Conservation (phyloP, 2,888 invertebrate genomes). For the Mallateleia sp. region DNA sequence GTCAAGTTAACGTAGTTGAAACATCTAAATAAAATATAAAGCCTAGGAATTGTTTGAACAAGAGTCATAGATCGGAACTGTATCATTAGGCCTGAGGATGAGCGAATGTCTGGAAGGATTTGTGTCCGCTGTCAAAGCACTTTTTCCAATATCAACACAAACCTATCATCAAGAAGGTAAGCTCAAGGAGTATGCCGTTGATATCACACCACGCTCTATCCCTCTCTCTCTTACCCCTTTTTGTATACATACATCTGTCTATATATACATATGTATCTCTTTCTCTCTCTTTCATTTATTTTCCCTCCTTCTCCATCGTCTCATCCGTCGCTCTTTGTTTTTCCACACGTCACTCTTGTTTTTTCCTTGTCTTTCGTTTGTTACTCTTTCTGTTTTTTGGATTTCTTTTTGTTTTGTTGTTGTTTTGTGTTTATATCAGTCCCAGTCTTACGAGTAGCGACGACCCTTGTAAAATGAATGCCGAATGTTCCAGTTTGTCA, state of each 20-base stretch:
- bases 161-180: constrained; percentile 89
- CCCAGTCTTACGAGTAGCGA: constrained; percentile 56
- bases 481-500: constrained; percentile 68
- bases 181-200: constrained; percentile 86
- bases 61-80: constrained; percentile 88
- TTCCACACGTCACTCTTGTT: no score
- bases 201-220: constrained; percentile 83
- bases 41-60: constrained; percentile 85
- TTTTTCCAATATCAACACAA: constrained; percentile 89
- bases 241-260: neutral
- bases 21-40: constrained; percentile 67
- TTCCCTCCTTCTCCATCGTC: neutral
- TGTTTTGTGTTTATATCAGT: neutral
- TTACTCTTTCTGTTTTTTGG: neutral
- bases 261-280: constrained; percentile 17
- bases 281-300: constrained; percentile 15
- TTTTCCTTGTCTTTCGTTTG: no score
- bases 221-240: constrained; percentile 80
- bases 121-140: constrained; percentile 89
- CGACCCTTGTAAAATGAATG: constrained; percentile 68
- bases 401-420: constrained; percentile 22
- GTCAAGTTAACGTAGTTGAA: neutral
- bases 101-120: constrained; percentile 89
- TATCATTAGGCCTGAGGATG: constrained; percentile 89
- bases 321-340: no score